Base-by-base conservation (phyloP, 37 sponge, comb jelly and placozoan genomes). In the Haliclona indistincta region DNA sequence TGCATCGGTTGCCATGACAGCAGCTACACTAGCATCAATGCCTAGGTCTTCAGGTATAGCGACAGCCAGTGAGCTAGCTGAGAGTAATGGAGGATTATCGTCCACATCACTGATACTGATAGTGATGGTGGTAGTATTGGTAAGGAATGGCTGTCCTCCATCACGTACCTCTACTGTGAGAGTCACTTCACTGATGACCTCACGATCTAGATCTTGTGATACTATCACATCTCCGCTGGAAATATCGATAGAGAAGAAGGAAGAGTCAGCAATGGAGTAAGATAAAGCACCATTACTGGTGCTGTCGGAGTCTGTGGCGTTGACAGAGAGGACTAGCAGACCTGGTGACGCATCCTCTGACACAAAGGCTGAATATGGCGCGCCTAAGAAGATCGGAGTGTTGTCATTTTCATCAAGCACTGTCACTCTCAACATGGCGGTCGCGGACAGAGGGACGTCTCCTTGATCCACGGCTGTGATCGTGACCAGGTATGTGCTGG, bases 341-440 rank as follows among this genome's bases (percentile, higher is more conserved):
- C 70, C 65, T 17, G 41, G 2, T 4, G 65, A 26, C 38, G 52
- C 61, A 36, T 74, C 71, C 49, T 86, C 87, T 0, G 53, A 25
- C 2, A 91, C 64, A 20, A 42, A 51, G n/a, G 45, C 8, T 8
- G 43, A 70, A 53, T 78, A 63, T 28, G 30, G 33, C 34, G 66
- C 8, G 10, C 11, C 29, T 42, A 43, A n/a, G 60, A 88, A 77
- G 35, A 65, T 43, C 35, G 87, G 87, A 47, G 87, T 17, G 34
- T 84, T 81, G 62, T 90, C 90, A 78, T 86, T 91, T 17, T 45
- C 37, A 47, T 86, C 88, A 25, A 70, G 26, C 3, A 92, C 84
- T 32, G 30, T 78, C 8, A 92, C 58, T 26, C 13, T 36, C 19
- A 87, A 53, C 8, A 25, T 36, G 7, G 88, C 78, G 3, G 67